Base-by-base conservation (phyloP, 1,140 invertebrate species). In the Marisa cornuarietis region DNA sequence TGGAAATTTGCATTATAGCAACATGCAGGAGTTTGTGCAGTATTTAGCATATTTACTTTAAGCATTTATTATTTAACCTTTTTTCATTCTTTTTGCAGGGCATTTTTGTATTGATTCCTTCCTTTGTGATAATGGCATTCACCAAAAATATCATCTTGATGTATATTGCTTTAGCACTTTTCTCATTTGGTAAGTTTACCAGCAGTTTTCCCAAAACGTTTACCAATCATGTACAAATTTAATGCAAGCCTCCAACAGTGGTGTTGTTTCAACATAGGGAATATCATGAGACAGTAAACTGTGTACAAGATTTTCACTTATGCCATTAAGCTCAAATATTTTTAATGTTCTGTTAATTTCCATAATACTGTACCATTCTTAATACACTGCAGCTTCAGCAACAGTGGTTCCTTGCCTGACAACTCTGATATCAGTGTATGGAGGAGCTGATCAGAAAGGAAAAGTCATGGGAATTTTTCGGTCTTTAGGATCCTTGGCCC, bases 361-460 rank as follows among this genome's bases (percentile, higher is more conserved):
- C 52, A 58, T 69, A 72, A n/a, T 49, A 72, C 49, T 73, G 31
- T 69, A 10, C 49, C 58, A 22, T 77, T 42, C 6, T 2, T 42
- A 42, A 42, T 42, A 42, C 31, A 26, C 89, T 90, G 49, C 84
- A 97, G 96, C 97, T 18, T 98, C 97, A 5, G 96, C 97, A 9
- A 95, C 97, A 90, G 96, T 97, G 68, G 97, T 99, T 14, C 97
- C 97, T 42, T 98, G 97, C 89, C 93, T 99, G 88, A 98, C 96
- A 82, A 96, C 97, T 18, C 90, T 98, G 88, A 96, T 96, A 0
- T 96, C 97, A 11, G 93, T 94, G 79, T 94, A 95, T 90, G 96
- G 96, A 42, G 85, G 94, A 31, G 93, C 93, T 76, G 94, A 95
- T 87, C 95, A 98, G 88, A 98, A 98, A 89, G 98, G 98, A 26